Base-by-base conservation (phyloP, 2,113 vertebrate genomes). In the Proteles cristata region DNA sequence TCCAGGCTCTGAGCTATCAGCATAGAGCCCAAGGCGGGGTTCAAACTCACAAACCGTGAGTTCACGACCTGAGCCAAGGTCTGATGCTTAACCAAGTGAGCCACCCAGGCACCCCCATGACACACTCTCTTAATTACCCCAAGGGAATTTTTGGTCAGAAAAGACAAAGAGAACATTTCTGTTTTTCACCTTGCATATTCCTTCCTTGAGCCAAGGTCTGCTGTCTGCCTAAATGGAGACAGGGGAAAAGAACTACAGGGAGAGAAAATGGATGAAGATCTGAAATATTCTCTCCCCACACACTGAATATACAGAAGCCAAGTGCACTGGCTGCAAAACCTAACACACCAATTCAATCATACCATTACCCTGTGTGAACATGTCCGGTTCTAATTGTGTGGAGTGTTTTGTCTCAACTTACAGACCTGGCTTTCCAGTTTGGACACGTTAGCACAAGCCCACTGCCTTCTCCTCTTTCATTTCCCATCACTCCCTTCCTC, bases 121-220 rank as follows among this genome's bases (percentile, higher is more conserved):
- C 16, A 55, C 5, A 33, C 11, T 43, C 76, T 96, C 77, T 85
- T 55, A 94, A 39, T 35, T 69, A 2, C 26, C 92, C 66, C 14
- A 19, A 35, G 61, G 77, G 25, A 94, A 35, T 86, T 94, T 77
- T 11, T 5, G 48, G 80, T 82, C 77, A 86, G 85, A 83, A 95
- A 55, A 96, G 45, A 28, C 26, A 31, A 23, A 69, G 35, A 97
- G 35, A 80, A 84, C 65, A 58, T 80, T 95, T 90, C 69, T 94
- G 1, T 66, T 97, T 97, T 94, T 93, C 50, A 88, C 50, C 77
- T 86, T 90, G 28, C 28, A 2, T 63, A 39, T 85, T 91, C 4
- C 68, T 88, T 86, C 17, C 73, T 48, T 61, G 55, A 71, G 88
- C 65, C 71, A 83, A 23, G 23, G 19, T 55, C 91, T 82, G 39